These are phyloP conservation scores for Dioctria rufipes DNA, from an alignment of 2,888 invertebrate species.

Conservation along the genomic window DNA sequence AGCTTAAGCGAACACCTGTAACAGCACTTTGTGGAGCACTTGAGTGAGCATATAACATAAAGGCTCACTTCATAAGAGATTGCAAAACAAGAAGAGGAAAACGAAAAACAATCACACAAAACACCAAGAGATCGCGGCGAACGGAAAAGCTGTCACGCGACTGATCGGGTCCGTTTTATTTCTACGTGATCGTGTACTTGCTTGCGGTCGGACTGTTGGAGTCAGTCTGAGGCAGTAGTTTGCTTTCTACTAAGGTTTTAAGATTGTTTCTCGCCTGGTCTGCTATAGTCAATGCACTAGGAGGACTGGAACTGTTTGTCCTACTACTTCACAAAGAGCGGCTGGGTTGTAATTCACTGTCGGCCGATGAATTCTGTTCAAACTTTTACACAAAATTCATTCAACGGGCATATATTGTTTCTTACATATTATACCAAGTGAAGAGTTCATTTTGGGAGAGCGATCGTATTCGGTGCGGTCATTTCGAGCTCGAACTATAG, in stretches of 20 bases:
- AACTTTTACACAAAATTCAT: too few species aligned
- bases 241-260: conserved; percentile 41
- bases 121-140: conserved; percentile 38
- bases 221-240: conserved; percentile 35
- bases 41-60: conserved; percentile 16
- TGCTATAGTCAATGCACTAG: neutral
- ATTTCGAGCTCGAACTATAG: neutral
- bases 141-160: neutral
- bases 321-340: conserved; percentile 6
- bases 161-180: neutral
- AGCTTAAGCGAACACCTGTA: conserved; percentile 26
- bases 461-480: too few species aligned
- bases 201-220: conserved; percentile 24
- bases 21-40: conserved; percentile 33
- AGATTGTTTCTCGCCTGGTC: conserved; percentile 3
- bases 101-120: conserved; percentile 15
- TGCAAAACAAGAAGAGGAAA: neutral
- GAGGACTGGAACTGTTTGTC: too few species aligned
- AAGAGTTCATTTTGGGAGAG: neutral
- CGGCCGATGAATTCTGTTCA: too few species aligned
- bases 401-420: too few species aligned
- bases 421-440: too few species aligned
- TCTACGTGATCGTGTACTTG: conserved; percentile 28
- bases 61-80: conserved; percentile 17
- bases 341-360: neutral